These are phyloP conservation scores for Chymomyza amoena DNA, from an alignment of 2,888 invertebrate species.

Conservation along the genomic window DNA sequence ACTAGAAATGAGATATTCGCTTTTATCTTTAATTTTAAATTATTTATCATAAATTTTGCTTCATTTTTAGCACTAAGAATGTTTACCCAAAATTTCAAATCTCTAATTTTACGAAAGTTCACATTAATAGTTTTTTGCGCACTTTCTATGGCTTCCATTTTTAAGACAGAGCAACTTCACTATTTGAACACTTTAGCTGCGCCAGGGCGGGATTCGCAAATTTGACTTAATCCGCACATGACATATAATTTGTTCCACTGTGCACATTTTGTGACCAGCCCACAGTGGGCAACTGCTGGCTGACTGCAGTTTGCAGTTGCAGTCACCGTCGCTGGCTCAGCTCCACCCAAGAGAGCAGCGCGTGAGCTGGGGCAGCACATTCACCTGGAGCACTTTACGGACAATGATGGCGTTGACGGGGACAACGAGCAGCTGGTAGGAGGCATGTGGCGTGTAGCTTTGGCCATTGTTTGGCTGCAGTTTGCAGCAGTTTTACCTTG, in stretches of 20 bases:
- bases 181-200: too few relatives aligned
- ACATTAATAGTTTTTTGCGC: too few relatives aligned
- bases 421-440: background rate
- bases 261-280: background rate
- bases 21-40: too few relatives aligned
- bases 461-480: slow-evolving; percentile 67
- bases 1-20: too few relatives aligned
- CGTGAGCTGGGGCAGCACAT: slow-evolving; percentile 45
- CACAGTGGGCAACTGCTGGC: background rate
- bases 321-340: background rate
- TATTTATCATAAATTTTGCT: too few relatives aligned
- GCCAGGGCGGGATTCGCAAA: too few relatives aligned
- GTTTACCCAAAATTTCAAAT: too few relatives aligned
- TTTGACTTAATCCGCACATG: too few relatives aligned
- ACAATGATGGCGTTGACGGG: background rate
- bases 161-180: too few relatives aligned
- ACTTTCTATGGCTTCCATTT: too few relatives aligned
- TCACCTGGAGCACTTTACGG: slow-evolving; percentile 57
- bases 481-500: slow-evolving; percentile 58
- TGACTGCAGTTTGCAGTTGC: background rate
- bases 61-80: too few relatives aligned
- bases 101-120: too few relatives aligned
- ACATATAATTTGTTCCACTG: background rate
- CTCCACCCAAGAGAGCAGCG: slow-evolving; percentile 13
- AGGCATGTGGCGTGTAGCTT: slow-evolving; percentile 49